A percentile compares a stretch with the other conserved stretches of the same genome.
These are phyloP conservation scores for Megaptera novaeangliae DNA, from an alignment of 2,113 vertebrate genomes.

Conservation along the genomic window DNA sequence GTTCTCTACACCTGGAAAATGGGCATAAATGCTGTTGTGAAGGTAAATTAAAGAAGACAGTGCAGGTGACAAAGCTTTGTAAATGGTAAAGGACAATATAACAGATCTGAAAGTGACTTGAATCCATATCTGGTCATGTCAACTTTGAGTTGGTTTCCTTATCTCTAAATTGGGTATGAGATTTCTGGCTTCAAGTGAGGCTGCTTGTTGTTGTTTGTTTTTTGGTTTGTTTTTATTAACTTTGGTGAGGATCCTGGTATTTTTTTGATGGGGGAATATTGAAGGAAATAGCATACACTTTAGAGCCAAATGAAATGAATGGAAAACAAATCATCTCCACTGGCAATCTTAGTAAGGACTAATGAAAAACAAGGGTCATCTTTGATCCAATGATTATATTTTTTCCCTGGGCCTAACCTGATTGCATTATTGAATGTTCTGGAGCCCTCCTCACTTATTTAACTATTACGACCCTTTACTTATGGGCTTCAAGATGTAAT, in stretches of 20 bases:
- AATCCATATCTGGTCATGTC: too few species aligned
- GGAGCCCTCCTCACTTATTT: background rate
- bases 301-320: background rate
- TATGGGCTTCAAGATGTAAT: background rate
- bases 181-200: background rate
- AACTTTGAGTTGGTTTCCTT: background rate
- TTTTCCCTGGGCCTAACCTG: background rate
- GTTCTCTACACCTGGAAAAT: background rate
- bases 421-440: background rate
- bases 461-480: slow-evolving; percentile 14
- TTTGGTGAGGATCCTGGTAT: background rate
- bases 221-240: background rate
- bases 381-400: background rate
- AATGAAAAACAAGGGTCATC: background rate
- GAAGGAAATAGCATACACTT: background rate
- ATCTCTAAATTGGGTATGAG: background rate
- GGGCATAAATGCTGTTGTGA: background rate
- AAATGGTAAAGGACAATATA: background rate
- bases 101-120: background rate
- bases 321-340: background rate
- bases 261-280: background rate
- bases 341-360: background rate
- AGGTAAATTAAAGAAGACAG: background rate
- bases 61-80: background rate
- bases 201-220: background rate